Percentiles rank a stretch among this genome's conserved stretches.
Conservation (phyloP, 2,113 vertebrate species). For the Syngnathus scovelli region DNA sequence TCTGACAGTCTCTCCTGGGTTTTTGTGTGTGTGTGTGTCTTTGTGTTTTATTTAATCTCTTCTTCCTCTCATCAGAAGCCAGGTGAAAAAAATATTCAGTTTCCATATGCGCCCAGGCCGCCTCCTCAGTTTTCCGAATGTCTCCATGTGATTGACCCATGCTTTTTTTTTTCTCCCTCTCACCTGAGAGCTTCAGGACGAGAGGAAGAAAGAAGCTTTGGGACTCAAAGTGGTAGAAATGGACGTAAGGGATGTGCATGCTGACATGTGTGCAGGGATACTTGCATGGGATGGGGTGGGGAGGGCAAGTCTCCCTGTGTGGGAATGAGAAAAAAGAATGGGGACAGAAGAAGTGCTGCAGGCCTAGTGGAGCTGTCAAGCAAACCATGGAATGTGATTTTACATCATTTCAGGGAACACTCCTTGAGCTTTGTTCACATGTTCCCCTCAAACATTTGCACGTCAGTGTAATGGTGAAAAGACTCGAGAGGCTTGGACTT, state of each 20-base stretch:
- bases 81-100: constrained; percentile 57
- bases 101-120: constrained; percentile 40
- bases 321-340: constrained; percentile 23
- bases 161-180: constrained; percentile 23
- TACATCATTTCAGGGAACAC: constrained; percentile 25
- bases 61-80: constrained; percentile 48
- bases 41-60: constrained; percentile 43
- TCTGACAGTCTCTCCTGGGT: constrained; percentile 46
- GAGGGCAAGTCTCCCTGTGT: constrained; percentile 41
- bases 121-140: constrained; percentile 37
- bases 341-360: constrained; percentile 48
- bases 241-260: constrained; percentile 21
- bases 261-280: constrained; percentile 43
- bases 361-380: constrained; percentile 39
- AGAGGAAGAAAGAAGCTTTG: constrained; percentile 12
- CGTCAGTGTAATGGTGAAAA: constrained; percentile 27
- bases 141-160: constrained; percentile 52
- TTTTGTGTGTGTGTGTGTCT: constrained; percentile 35
- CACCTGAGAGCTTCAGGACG: constrained; percentile 20
- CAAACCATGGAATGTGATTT: constrained; percentile 33
- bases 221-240: constrained; percentile 20
- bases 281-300: constrained; percentile 1
- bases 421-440: constrained; percentile 24
- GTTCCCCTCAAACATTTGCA: constrained; percentile 16
- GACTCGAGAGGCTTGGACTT: constrained; percentile 23